Evolutionary conservation across 2,888 invertebrate species (phyloP), one percentile per base, ranked within the genome.

Genomic region (Drosophila siamana): DNA sequence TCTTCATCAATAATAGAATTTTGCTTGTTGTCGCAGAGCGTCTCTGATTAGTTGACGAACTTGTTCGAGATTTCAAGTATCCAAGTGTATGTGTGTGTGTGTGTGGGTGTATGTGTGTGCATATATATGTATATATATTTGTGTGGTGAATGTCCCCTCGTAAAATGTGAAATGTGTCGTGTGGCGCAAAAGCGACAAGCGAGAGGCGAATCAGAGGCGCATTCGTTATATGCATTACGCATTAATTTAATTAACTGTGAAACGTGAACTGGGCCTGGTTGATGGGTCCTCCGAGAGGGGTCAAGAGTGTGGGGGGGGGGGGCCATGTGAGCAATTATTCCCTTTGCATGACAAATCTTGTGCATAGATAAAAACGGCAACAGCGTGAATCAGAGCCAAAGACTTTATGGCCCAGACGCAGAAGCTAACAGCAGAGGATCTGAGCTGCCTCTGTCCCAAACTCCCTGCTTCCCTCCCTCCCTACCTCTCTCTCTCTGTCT

Each of bases 171-270:
- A 83, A 83, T 74, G 80, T 70, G 77, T 74, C 67, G 41, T 48
- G 44, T 44, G 48, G 16, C 48, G 30, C n/a, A 41, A 62, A 68
- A 74, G n/a, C 36, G 13, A 41, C 56, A 68, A 74, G n/a, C 36
- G 13, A 55, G 24, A 33, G 24, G 43, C 7, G 38, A 77, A 74
- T 80, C 64, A 61, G 65, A 60, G 62, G 16, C 44, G 50, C 33
- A 38, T 55, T 71, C 51, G 66, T 52, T 69, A 56, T 47, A 64
- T 72, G 67, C 67, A 73, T 82, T 74, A 63, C 48, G 68, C 69
- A 77, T 88, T 83, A 88, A 83, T 86, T 86, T 60, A 83, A 83
- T 83, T 88, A 88, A 60, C 83, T 67, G 77, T 19, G 69, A 80
- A 65, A 46, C 51, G 64, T 61, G 43, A 64, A 28, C 44, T 33